Conservation (phyloP, 2,797 vertebrate species). For the Acrossocheilus fasciatus region DNA sequence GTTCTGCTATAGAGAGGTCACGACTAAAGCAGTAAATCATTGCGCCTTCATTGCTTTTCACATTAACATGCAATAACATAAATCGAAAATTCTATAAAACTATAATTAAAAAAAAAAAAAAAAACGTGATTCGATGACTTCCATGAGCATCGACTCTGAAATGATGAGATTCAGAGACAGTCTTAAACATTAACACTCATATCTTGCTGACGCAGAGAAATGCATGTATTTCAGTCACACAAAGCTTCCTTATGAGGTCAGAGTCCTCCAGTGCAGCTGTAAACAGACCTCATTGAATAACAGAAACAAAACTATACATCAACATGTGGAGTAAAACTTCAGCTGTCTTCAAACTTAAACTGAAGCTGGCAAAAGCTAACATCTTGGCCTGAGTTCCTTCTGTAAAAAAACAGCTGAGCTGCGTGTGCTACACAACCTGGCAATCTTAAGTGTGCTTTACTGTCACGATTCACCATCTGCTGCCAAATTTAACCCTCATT, state of each 20-base stretch:
- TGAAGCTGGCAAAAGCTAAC: not conserved
- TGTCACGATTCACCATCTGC: constrained; percentile 6
- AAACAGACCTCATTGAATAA: constrained; percentile 20
- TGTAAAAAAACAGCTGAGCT: constrained; percentile 1
- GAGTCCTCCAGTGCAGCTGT: not conserved
- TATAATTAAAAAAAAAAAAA: not conserved
- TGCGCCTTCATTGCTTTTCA: not conserved
- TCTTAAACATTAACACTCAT: not conserved
- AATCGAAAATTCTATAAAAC: not conserved
- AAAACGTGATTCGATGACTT: constrained; percentile 8
- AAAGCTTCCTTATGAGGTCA: not conserved
- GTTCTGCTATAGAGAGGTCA: not conserved
- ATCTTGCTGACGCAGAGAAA: not conserved
- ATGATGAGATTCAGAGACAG: not conserved
- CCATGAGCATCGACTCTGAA: not conserved
- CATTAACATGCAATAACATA: constrained; percentile 30
- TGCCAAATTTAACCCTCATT: not conserved
- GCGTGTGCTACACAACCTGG: constrained; percentile 12
- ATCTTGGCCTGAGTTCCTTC: constrained; percentile 10
- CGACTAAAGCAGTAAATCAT: not conserved
- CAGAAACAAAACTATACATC: not conserved
- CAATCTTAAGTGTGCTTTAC: constrained; percentile 16
- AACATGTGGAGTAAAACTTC: not conserved
- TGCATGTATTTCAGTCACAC: constrained; percentile 18
- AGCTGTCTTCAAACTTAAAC: not conserved